Percentiles rank a stretch among this genome's conserved stretches.
phyloP scores from a whole-genome alignment of 2,113 vertebrate genomes.

The Machaerirhynchus nigripectus region DNA sequence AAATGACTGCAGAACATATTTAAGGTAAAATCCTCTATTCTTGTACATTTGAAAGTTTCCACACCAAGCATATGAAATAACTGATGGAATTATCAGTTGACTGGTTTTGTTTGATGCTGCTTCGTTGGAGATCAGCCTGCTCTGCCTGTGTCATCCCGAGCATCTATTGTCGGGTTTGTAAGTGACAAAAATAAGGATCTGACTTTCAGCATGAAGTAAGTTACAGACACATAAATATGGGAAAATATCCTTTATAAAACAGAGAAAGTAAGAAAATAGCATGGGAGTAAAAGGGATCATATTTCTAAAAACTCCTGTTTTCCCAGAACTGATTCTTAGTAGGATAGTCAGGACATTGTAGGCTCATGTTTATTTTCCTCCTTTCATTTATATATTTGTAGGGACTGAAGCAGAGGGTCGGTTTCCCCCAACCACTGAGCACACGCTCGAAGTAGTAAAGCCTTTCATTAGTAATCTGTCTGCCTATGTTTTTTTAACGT shows the following conservation, averaged over 20 bases:
- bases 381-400: background rate
- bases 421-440: background rate
- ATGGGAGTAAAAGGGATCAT: background rate
- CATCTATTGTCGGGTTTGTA: background rate
- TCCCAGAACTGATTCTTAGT: background rate
- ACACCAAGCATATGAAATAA: background rate
- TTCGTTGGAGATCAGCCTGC: accelerated
- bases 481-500: background rate
- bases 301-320: background rate
- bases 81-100: background rate
- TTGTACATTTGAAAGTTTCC: background rate
- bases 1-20: background rate
- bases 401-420: background rate
- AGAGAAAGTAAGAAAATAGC: background rate
- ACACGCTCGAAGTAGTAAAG: background rate
- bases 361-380: background rate
- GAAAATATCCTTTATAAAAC: background rate
- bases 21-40: background rate
- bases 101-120: background rate
- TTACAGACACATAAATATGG: background rate
- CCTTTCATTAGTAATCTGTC: slow-evolving; percentile 7
- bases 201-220: background rate
- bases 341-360: background rate
- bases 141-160: background rate
- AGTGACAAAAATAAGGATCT: background rate